Evolutionary conservation across 2,888 invertebrate species (phyloP), one percentile per base, ranked within the genome.

Genomic region (Phaonia tiefii): DNA sequence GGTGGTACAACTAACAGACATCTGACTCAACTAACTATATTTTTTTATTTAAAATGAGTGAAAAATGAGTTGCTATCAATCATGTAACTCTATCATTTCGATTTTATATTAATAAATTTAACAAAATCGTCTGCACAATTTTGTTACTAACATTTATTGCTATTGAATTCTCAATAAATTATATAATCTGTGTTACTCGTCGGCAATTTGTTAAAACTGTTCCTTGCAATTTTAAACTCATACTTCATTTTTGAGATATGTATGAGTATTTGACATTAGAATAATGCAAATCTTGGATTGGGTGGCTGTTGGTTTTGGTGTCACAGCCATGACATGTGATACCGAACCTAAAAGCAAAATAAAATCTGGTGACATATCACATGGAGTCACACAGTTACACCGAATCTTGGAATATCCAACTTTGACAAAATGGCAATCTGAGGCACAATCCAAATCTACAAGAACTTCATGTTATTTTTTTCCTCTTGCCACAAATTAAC

Each of bases 251-350:
- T 13, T 54, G 25, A 13, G 54, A 22, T 25, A 31, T 8, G 31
- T 25, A 31, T 8, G 31, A 31, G 4, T 8, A 13, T 54, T 54
- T 54, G 54, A 13, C 54, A 25, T 11, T 22, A 54, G 54, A 54
- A 54, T 11, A 54, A 54, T 22, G 13, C 54, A 25, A 17, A 22
- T 13, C 1, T 25, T 22, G 54, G 13, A 54, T 54, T 54, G 13
- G 54, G 25, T 46, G 11, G 46, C 46, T 10, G 54, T 25, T 13
- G 54, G 11, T 54, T 20, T 20, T 54, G 26, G 56, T 75, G 71
- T 77, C 73, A 76, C 31, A 31, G 31, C 73, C 80, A 15, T 80
- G 80, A 80, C 69, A 70, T 80, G 54, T 80, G 73, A 80, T 69
- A 73, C 75, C 76, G 56, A 80, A 75, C 69, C 54, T 76, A 65